Base-by-base conservation (phyloP, 35 echinoderm and acorn worm genomes). In the Lytechinus pictus region DNA sequence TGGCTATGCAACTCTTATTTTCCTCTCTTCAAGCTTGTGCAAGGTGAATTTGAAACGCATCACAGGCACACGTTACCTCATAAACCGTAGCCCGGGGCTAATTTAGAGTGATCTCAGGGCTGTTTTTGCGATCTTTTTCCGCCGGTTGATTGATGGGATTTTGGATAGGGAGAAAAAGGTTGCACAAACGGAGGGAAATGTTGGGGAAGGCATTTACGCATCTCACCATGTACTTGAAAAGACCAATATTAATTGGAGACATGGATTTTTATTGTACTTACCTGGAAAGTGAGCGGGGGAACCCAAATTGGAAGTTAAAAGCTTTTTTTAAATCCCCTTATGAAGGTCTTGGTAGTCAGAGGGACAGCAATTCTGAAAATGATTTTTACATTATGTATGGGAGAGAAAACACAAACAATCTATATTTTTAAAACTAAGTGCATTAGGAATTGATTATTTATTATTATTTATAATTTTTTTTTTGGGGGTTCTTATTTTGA, bases 101-200 rank as follows among this genome's bases (percentile, higher is more conserved):
- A 90, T 90, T 90, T 90, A 54, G 88, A 90, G 88, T 90, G 88
- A 90, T 90, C 88, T 90, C 52, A 90, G 88, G 88, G 88, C 88
- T 90, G 88, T 90, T 90, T 90, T 90, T 90, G 88, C 88, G 88
- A 90, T 90, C 88, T 90, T 90, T 90, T 90, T 90, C 88, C 88
- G 88, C 52, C n/a, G 52, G 29, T 90, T 90, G 88, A 90, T 90
- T 90, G 88, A 90, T 90, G 88, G 88, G 88, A 28, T 90, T 90
- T 52, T 19, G 88, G 88, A 54, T 44, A 54, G 88, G 28, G 88
- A 90, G 88, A 90, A 54, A 54, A 90, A 27, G 88, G 88, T 52
- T 90, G 88, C 52, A 90, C 29, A 44, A 90, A 90, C 52, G 29
- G 88, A 90, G 88, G 88, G 88, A 90, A 89, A 54, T 13, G 12